phyloP scores from a whole-genome alignment of 2,797 vertebrate species.

The Echeneis naucrates region DNA sequence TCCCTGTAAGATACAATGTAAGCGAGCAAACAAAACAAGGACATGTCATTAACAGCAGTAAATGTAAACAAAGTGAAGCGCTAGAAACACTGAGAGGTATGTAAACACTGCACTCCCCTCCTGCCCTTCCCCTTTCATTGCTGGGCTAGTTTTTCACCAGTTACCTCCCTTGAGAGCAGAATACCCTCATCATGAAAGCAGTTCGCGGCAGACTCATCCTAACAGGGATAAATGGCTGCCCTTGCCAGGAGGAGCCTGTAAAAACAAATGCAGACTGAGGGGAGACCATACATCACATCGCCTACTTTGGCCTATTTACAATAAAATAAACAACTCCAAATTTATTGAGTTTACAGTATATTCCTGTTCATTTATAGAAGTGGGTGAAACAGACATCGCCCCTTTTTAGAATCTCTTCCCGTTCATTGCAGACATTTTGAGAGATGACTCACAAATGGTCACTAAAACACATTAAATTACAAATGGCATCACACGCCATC shows the following conservation, averaged over 20 bases:
- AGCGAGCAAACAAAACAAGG: too few species aligned
- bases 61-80: constrained; percentile 29
- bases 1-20: constrained; percentile 8
- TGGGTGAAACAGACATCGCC: constrained; percentile 1
- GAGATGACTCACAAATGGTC: constrained; percentile 50
- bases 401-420: constrained; percentile 8
- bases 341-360: constrained; percentile 16
- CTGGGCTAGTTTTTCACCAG: constrained; percentile 58
- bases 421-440: constrained; percentile 29
- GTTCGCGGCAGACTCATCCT: constrained; percentile 50
- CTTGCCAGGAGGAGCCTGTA: constrained; percentile 18
- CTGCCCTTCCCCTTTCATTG: constrained; percentile 19
- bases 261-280: constrained; percentile 40
- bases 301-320: constrained; percentile 30
- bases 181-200: constrained; percentile 60
- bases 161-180: constrained; percentile 49
- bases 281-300: constrained; percentile 25
- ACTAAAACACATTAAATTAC: constrained; percentile 32
- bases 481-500: constrained; percentile 51
- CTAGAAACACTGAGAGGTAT: constrained; percentile 26
- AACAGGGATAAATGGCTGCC: constrained; percentile 51
- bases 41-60: too few species aligned
- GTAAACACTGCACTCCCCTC: constrained; percentile 36
- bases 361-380: constrained; percentile 5
- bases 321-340: constrained; percentile 10